Base-by-base conservation (phyloP, 1,140 invertebrate genomes). In the Pinna nobilis region DNA sequence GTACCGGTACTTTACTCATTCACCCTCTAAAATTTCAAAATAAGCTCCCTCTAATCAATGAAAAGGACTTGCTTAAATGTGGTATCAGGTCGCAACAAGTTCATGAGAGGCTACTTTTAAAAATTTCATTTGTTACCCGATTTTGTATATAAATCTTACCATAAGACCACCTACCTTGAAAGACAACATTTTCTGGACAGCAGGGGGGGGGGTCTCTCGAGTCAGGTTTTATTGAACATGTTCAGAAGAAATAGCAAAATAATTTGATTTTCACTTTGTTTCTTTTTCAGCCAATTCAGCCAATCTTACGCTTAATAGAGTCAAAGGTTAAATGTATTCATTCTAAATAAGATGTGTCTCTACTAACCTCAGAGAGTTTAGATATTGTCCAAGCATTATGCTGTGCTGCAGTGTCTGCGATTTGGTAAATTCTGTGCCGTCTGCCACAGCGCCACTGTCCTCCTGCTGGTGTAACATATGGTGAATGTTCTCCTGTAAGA, bases 401-500 rank as follows among this genome's bases (percentile, higher is more conserved):
- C 77, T 75, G 33, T 81, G 73, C 25, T 70, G 70, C 41, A 75
- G 50, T 39, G 73, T 70, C 23, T 55, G 67, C 59, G 70, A 25
- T 15, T 60, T 39, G 39, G 65, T 51, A 61, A 64, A 64, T 50
- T 51, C 50, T 44, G 63, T 32, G 70, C 70, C 49, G 23, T 78
- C 69, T 33, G 57, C 70, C 7, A 41, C 50, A 41, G 67, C 57
- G 51, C 77, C 41, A 35, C 69, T 39, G 50, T 74, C 57, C 60
- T 65, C 49, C 30, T 75, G 67, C 59, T 77, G 70, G 39, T 74
- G 61, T 51, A 85, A 55, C 55, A 85, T 76, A 57, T 80, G 74
- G 25, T 80, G 79, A 32, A 85, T 83, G 47, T 85, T 85, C 63
- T 77, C 76, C 83, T 85, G 64, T 3, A 75, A 70, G 37, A 49